These are phyloP conservation scores for Myotis daubentonii DNA, from an alignment of 2,797 vertebrate genomes.

Conservation along the genomic window DNA sequence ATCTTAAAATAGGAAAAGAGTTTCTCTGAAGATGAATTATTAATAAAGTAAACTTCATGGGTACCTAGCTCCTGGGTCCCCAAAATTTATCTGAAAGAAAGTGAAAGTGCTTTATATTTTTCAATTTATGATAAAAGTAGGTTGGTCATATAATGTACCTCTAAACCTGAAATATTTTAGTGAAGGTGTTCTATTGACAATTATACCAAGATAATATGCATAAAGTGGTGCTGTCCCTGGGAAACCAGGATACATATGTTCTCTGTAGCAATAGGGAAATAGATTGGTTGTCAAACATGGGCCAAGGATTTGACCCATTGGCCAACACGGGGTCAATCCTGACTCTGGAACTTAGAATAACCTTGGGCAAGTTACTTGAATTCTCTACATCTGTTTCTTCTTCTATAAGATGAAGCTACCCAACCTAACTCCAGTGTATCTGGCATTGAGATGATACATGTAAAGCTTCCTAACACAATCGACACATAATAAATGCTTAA, in stretches of 20 bases:
- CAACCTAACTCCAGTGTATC: not conserved
- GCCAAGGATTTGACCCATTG: not conserved
- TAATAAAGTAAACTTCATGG: constrained; percentile 37
- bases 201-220: not conserved
- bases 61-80: not conserved
- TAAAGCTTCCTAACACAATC: not conserved
- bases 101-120: constrained; percentile 15
- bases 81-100: constrained; percentile 47
- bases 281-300: not conserved
- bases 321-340: not conserved
- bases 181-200: not conserved
- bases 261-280: not conserved
- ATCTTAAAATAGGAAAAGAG: constrained; percentile 16
- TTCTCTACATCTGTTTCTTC: not conserved
- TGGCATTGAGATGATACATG: not conserved
- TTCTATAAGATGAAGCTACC: not conserved
- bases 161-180: constrained; percentile 25
- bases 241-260: not conserved
- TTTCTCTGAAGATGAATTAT: constrained; percentile 11
- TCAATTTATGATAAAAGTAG: constrained; percentile 25
- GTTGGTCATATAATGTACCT: constrained; percentile 3
- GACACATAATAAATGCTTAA: not conserved
- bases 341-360: constrained; percentile 24
- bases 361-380: not conserved
- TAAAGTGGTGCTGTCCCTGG: not conserved